Evolutionary conservation across 1,140 invertebrate species (phyloP), one percentile per base, ranked within the genome.

Genomic region (Hydropsyche tenuis): DNA sequence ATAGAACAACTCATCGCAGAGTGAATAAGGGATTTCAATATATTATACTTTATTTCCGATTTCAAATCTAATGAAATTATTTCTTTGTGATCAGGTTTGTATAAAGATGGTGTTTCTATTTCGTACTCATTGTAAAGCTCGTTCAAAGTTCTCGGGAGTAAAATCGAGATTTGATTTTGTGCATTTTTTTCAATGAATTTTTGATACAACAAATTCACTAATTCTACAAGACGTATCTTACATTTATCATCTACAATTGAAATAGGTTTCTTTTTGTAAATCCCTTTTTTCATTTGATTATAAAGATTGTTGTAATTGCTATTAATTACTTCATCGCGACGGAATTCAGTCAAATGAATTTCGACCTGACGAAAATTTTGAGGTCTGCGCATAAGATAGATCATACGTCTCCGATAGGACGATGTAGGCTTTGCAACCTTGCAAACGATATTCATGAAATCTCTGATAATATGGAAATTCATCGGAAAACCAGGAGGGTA

Each of bases 341-440:
- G 68, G 9, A 71, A 60, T 68, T 77, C 76, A 6, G 72, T 63
- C n/a, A 72, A n/a, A n/a, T 18, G 45, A n/a, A 75, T 20, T 12
- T 71, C 27, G 20, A 72, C 53, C 16, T 68, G 69, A 2, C 62
- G 64, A 2, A 69, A 27, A 25, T 60, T 66, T 42, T 69, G 22
- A 22, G 66, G 30, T 60, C 72, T 73, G 73, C 87, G 89, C 80
- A 90, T 79, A 83, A 91, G 88, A 77, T 89, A 90, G 6, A 86
- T 75, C 3, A 90, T 79, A 48, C 91, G 81, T 20, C 91, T 80
- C 72, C 89, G 87, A 80, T 89, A 91, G 1, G 91, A 89, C 27
- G 83, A 76, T 0, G 89, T 88, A 0, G 90, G 91, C 81, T 92
- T 93, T 75, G 91, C n/a, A n/a, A 37, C 9, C 3, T 22, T 11